Base-by-base conservation (phyloP, 1,140 invertebrate genomes). In the Nasonia vitripennis region DNA sequence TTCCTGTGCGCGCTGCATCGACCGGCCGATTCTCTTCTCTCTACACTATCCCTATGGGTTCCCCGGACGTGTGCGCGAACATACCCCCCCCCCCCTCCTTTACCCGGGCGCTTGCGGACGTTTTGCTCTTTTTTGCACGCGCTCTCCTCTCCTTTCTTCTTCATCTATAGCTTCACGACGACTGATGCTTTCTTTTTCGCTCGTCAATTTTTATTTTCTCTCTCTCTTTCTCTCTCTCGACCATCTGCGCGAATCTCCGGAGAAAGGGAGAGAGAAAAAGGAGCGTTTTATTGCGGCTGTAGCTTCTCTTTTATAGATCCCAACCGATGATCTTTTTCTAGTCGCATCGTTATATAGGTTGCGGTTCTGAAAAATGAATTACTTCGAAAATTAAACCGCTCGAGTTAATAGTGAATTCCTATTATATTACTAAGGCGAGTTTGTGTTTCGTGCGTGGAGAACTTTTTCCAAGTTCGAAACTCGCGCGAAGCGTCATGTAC, bases 1-100 rank as follows among this genome's bases (percentile, higher is more conserved):
- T 86, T 79, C 81, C 83, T 83, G 41, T 80, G 37, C 23, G 48
- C 55, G 90, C 90, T 91, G 90, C 90, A 91, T 91, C 90, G 90
- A 91, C 89, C 90, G 88, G 87, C 86, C 86, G 87, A 87, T 45
- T 79, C 84, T 79, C 84, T 79, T 55, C 37, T 75, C 41, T 68
- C 55, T 71, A 45, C 81, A 74, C 74, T 67, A 67, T n/a, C 17
- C 71, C 73, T 9, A 62, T n/a, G 68, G 23, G 11, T 75, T 77
- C 71, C 81, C 5, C 37, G 4, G 45, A 67, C 70, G 45, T 80
- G 34, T 37, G 55, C 37, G 41, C 68, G 34, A 81, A 51, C 27
- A 45, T 20, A 83, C 17, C 45, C 51, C 73, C 51, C 37, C 1
- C 9, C 34, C 41, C n/a, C n/a, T 48, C 27, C 27, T 74, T 62